A percentile compares a stretch with the other conserved stretches of the same genome.
Evolutionary conservation across 1,140 invertebrate species (phyloP).

Genomic region (Caerostris darwini): DNA sequence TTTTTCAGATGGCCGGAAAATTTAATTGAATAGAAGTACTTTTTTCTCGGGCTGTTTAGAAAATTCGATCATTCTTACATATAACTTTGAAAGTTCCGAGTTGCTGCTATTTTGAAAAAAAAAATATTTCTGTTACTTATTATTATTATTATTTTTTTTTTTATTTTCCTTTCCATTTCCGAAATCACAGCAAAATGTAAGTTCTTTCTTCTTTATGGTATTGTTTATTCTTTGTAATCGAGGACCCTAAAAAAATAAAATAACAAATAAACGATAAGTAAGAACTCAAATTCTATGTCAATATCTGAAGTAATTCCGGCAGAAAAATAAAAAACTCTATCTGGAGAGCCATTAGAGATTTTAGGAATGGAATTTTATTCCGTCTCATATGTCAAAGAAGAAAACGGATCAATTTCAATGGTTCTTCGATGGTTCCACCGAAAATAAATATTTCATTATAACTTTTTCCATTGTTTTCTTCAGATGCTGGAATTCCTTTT

Average conservation of each 20-base stretch:
- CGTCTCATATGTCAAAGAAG: slow-evolving; percentile 26
- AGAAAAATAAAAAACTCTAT: background rate
- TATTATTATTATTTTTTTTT: background rate
- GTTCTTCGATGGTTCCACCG: background rate
- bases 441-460: slow-evolving; percentile 34
- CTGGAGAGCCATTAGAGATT: slow-evolving; percentile 50
- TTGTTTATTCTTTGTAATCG: slow-evolving; percentile 34
- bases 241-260: slow-evolving; percentile 10
- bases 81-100: slow-evolving; percentile 11
- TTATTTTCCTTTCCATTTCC: slow-evolving; percentile 2
- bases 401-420: slow-evolving; percentile 38
- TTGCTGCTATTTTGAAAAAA: background rate
- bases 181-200: slow-evolving; percentile 12
- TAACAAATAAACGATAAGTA: slow-evolving; percentile 33
- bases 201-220: background rate
- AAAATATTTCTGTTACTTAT: background rate
- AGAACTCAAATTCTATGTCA: slow-evolving; percentile 42
- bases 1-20: background rate
- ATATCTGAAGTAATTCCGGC: slow-evolving; percentile 32
- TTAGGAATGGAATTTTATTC: slow-evolving; percentile 32
- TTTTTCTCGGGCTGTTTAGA: background rate
- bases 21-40: slow-evolving; percentile 10
- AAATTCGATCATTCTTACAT: slow-evolving; percentile 24
- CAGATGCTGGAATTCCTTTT: background rate
- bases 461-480: background rate